These are phyloP conservation scores for Panthera tigris DNA, from an alignment of 2,113 vertebrate genomes.

Conservation along the genomic window DNA sequence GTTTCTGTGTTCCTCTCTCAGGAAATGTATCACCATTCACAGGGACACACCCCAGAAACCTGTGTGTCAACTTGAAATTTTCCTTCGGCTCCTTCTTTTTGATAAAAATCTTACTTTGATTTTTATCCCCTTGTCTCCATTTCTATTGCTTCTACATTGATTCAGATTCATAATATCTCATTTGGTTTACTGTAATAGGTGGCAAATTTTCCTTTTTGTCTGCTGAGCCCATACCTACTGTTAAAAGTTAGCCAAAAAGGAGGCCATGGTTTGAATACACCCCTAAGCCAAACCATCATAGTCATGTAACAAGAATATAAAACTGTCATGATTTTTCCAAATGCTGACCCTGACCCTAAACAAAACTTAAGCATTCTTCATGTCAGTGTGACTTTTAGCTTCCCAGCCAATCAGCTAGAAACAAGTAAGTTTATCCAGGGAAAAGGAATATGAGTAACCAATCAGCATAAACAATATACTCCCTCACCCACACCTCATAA, in stretches of 20 bases:
- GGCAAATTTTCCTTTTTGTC: not conserved
- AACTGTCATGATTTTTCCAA: not conserved
- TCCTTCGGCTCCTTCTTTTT: not conserved
- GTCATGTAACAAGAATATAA: not conserved
- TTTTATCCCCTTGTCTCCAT: not conserved
- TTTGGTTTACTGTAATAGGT: not conserved
- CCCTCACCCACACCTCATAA: not conserved
- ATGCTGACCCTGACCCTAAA: not conserved
- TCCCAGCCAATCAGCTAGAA: not conserved
- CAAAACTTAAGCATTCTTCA: not conserved
- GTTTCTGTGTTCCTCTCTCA: not conserved
- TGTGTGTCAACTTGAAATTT: not conserved
- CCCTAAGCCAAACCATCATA: not conserved
- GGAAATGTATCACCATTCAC: not conserved
- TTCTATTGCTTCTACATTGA: not conserved
- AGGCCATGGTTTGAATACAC: not conserved
- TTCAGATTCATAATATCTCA: not conserved
- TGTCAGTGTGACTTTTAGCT: not conserved
- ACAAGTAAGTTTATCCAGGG: not conserved
- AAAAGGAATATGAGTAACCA: not conserved
- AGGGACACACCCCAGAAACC: not conserved
- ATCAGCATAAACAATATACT: not conserved
- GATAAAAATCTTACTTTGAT: not conserved
- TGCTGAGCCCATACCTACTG: not conserved
- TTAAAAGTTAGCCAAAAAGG: not conserved